Evolutionary conservation across 2,888 invertebrate genomes (phyloP).

Genomic region (Noctua pronuba): DNA sequence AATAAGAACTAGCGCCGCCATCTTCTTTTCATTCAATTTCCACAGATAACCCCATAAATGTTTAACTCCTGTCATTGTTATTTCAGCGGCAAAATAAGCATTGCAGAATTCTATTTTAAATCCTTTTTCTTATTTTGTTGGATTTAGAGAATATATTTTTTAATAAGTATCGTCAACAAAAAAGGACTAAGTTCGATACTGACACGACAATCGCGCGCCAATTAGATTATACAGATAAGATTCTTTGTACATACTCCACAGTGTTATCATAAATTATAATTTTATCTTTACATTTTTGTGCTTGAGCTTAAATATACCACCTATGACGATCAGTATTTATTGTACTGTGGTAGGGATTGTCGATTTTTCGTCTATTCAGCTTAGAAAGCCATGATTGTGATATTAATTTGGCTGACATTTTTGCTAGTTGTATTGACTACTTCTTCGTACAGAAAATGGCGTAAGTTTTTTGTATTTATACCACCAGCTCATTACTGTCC

Average conservation of each 20-base stretch:
- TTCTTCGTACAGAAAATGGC: slow-evolving; percentile 43
- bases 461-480: slow-evolving; percentile 34
- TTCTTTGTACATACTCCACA: slow-evolving; percentile 11
- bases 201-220: slow-evolving; percentile 15
- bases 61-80: neutral
- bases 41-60: neutral
- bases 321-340: slow-evolving; percentile 28
- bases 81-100: neutral
- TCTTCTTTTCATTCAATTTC: neutral
- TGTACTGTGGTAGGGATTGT: slow-evolving; percentile 23
- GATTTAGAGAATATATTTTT: neutral
- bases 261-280: slow-evolving; percentile 49
- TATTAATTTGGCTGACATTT: slow-evolving; percentile 39
- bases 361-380: slow-evolving; percentile 1
- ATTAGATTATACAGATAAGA: slow-evolving; percentile 45
- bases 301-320: slow-evolving; percentile 20
- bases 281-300: slow-evolving; percentile 42
- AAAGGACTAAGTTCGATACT: neutral
- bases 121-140: neutral
- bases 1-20: neutral
- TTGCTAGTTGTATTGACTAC: slow-evolving; percentile 18
- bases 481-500: neutral
- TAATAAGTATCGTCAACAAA: slow-evolving; percentile 3
- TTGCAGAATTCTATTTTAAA: neutral
- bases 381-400: slow-evolving; percentile 28